phyloP scores from a whole-genome alignment of 2,797 vertebrate genomes.

The Zenarchopterus dispar region DNA sequence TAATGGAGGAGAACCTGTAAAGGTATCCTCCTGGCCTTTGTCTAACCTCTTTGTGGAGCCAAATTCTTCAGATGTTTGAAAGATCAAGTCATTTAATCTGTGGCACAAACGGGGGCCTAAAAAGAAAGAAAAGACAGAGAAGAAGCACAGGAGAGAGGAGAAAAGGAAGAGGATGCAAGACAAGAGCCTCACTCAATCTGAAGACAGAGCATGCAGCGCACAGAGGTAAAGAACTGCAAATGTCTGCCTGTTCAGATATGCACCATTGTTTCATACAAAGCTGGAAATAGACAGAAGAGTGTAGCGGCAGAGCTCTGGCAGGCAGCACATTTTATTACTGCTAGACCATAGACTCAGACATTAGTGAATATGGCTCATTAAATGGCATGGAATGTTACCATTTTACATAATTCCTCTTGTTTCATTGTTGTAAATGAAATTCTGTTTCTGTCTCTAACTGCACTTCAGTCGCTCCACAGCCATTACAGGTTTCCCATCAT shows the following conservation, averaged over 20 bases:
- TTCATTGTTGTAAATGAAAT: conserved; percentile 81
- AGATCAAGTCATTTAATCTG: conserved; percentile 82
- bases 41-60: conserved; percentile 83
- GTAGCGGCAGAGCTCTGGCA: conserved; percentile 67
- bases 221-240: conserved; percentile 74
- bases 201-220: conserved; percentile 61
- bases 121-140: conserved; percentile 41
- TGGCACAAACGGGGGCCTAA: conserved; percentile 51
- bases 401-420: conserved; percentile 81
- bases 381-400: conserved; percentile 81
- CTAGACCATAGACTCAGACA: conserved; percentile 74
- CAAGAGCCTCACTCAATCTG: conserved; percentile 70
- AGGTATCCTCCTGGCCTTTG: conserved; percentile 84
- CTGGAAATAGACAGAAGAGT: conserved; percentile 72
- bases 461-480: conserved; percentile 76
- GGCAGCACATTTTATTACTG: conserved; percentile 74
- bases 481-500: conserved; percentile 76
- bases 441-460: conserved; percentile 75
- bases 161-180: conserved; percentile 48
- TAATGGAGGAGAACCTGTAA: conserved; percentile 80
- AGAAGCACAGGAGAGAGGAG: conserved; percentile 27
- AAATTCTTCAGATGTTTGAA: conserved; percentile 83
- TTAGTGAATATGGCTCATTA: conserved; percentile 82
- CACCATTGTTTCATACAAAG: conserved; percentile 78
- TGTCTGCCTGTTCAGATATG: conserved; percentile 78